Evolutionary conservation across 2,113 vertebrate genomes (phyloP).

Genomic region (Pterocles orientalis): DNA sequence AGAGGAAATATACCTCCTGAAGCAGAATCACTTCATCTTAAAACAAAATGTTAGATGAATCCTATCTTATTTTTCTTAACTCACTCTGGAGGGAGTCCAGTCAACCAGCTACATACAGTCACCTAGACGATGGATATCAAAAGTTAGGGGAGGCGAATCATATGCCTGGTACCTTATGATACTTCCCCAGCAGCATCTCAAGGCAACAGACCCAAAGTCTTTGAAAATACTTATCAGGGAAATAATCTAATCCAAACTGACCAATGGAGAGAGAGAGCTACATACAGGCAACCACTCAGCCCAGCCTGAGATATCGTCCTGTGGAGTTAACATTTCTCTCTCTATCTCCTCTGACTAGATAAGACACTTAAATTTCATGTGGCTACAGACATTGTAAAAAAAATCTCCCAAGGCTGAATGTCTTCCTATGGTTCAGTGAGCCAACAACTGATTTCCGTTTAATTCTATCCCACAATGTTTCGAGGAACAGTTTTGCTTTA

Average conservation of each 20-base stretch:
- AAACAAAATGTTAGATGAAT: neutral
- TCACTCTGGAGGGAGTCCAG: neutral
- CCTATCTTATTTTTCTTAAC: neutral
- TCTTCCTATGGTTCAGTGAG: neutral
- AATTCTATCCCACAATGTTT: neutral
- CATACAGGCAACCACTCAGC: neutral
- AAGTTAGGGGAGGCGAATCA: neutral
- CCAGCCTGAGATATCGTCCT: neutral
- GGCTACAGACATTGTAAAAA: neutral
- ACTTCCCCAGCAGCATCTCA: neutral
- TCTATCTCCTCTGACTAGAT: slow-evolving; percentile 17
- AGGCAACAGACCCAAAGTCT: neutral
- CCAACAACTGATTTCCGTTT: neutral
- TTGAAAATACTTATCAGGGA: neutral
- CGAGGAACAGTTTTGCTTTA: neutral
- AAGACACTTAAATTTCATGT: slow-evolving; percentile 43
- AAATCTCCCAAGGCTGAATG: neutral
- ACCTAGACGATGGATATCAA: neutral
- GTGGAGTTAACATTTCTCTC: slow-evolving; percentile 21
- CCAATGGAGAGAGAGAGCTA: neutral
- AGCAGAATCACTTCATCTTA: neutral
- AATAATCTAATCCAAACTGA: slow-evolving; percentile 24
- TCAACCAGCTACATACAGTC: neutral
- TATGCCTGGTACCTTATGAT: neutral
- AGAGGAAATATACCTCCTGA: neutral